A percentile compares a stretch with the other conserved stretches of the same genome.
Conservation (phyloP, 2,113 vertebrate species). For the Onychostruthus taczanowskii region DNA sequence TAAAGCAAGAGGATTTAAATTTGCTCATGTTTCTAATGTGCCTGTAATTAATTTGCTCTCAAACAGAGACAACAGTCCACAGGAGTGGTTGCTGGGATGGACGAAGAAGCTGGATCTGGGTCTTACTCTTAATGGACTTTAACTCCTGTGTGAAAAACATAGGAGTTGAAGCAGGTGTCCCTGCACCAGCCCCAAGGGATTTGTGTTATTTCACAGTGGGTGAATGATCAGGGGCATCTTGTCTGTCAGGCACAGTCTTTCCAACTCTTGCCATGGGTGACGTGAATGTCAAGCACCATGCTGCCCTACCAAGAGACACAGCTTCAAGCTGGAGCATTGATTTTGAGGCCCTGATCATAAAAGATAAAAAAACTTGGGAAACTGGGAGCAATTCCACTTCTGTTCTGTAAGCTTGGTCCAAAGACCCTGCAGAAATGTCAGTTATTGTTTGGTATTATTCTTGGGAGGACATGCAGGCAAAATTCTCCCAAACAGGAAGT, state of each 20-base stretch:
- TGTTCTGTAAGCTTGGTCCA: neutral
- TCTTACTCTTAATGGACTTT: neutral
- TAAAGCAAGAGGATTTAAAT: neutral
- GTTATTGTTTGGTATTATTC: neutral
- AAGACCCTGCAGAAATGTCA: neutral
- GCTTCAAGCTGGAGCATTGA: neutral
- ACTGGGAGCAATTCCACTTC: neutral
- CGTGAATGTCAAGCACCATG: neutral
- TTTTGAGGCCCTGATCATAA: neutral
- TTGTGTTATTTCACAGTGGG: neutral
- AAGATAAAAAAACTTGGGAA: neutral
- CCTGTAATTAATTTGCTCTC: neutral
- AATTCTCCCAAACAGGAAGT: slow-evolving; percentile 2
- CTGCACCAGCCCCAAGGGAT: neutral
- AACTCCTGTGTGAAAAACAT: neutral
- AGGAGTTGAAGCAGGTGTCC: rapidly evolving
- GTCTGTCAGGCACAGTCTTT: neutral
- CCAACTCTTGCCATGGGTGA: neutral
- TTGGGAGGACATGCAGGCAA: neutral
- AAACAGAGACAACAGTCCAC: neutral
- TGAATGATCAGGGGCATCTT: neutral
- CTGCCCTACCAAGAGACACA: neutral
- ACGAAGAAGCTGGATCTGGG: neutral
- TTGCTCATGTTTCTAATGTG: neutral
- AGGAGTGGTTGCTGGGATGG: neutral